Base-by-base conservation (phyloP, 2,113 vertebrate genomes). In the Rattus norvegicus region DNA sequence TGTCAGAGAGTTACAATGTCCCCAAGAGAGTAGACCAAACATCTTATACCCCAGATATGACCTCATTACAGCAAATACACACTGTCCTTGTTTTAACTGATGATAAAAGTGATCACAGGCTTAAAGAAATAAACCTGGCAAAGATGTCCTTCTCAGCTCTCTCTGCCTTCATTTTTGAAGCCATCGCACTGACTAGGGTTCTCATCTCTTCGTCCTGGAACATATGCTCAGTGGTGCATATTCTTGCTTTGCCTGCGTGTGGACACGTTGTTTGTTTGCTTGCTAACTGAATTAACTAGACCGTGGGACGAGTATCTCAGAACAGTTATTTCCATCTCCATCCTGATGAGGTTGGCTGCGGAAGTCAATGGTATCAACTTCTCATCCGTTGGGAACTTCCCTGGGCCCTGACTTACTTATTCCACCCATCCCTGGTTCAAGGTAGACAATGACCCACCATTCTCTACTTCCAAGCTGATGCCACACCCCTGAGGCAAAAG, bases 231-330 rank as follows among this genome's bases (percentile, higher is more conserved):
- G 6, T 36, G 28, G 56, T 36, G 47, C 3, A 26, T 47, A 86
- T n/a, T 88, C 95, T 84, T 70, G 52, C 19, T 91, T 43, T 90
- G 96, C 33, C 24, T 39, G 36, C 26, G 30, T 83, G 20, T 72
- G 33, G 17, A 20, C 49, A 9, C 36, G 49, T n/a, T n/a, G 39
- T 12, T 73, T 91, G 7, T 49, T 70, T 61, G 5, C 65, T 94
- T 96, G 69, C 72, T 87, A 84, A 80, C 63, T 92, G 30, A 96
- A 39, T 91, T 73, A 91, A 83, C 77, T 69, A 93, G 84, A n/a
- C 11, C 69, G 81, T 83, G 54, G 97, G 14, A 79, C 17, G 67
- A 88, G 12, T 49, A 54, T 75, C 61, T 93, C 54, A 79, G 88
- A 92, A 84, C 59, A 91, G 47, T 89, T 30, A 91, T 93, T 90